These are phyloP conservation scores for Trematocara nigrifrons DNA, from an alignment of 2,113 vertebrate genomes.

Conservation along the genomic window DNA sequence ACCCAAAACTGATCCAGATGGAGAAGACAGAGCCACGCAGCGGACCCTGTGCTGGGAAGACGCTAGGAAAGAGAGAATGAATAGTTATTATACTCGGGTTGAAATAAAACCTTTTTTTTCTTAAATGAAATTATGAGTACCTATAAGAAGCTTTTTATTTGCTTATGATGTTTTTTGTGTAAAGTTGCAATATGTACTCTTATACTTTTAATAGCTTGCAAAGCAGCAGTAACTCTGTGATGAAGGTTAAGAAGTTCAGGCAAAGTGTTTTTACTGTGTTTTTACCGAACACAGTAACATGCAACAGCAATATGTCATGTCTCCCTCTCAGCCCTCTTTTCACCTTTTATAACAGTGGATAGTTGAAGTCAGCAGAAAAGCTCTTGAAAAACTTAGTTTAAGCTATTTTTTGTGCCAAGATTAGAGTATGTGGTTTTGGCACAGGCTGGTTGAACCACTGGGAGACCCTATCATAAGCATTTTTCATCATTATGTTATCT, in stretches of 20 bases:
- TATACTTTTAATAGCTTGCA: not conserved
- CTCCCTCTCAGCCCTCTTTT: not conserved
- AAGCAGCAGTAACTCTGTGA: not conserved
- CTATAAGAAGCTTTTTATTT: not conserved
- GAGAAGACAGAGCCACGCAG: not conserved
- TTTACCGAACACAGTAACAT: not conserved
- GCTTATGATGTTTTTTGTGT: not conserved
- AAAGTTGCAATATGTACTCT: not conserved
- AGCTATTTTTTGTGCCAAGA: slow-evolving; percentile 3
- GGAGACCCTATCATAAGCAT: slow-evolving; percentile 24
- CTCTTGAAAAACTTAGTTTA: not conserved
- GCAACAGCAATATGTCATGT: not conserved
- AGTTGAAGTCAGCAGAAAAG: slow-evolving; percentile 24
- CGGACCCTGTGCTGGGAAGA: not conserved
- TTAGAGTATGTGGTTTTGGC: slow-evolving; percentile 44
- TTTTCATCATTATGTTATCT: slow-evolving; percentile 39
- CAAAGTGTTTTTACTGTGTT: not conserved
- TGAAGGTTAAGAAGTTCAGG: not conserved
- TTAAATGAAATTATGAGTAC: not conserved
- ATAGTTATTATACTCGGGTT: not conserved
- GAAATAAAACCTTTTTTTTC: not conserved
- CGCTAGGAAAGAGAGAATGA: not conserved
- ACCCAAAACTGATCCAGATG: not conserved
- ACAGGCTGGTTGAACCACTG: not conserved
- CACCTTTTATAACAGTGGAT: slow-evolving; percentile 12